Evolutionary conservation across 2,888 invertebrate species (phyloP).

Genomic region (Trichopoda pennipes): DNA sequence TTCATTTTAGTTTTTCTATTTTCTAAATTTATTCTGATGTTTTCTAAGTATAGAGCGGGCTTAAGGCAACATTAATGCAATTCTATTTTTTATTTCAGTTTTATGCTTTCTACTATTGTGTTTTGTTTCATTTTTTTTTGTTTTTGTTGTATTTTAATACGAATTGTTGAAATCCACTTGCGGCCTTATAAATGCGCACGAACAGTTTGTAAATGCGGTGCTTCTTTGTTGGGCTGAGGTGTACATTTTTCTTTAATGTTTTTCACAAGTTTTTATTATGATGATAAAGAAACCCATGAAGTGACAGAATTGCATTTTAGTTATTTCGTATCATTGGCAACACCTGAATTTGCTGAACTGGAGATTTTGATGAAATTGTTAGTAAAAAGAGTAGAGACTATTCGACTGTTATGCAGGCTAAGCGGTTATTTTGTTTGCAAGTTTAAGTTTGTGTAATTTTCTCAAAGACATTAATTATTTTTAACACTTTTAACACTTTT

Average conservation of each 20-base stretch:
- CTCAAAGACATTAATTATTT: too few relatives aligned
- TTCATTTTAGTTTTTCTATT: constrained; percentile 23
- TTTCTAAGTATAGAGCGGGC: constrained; percentile 4
- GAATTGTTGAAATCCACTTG: constrained; percentile 60
- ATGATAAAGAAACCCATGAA: constrained; percentile 35
- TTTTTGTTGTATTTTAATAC: constrained; percentile 3
- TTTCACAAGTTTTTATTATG: constrained; percentile 12
- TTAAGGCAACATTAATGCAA: constrained; percentile 45
- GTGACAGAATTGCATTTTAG: constrained; percentile 36
- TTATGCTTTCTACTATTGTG: too few relatives aligned
- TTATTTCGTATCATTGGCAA: constrained; percentile 37
- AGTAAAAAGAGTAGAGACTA: neutral
- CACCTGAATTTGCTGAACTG: constrained; percentile 42
- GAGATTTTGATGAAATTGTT: neutral
- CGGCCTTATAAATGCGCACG: constrained; percentile 60
- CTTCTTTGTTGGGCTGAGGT: constrained; percentile 38
- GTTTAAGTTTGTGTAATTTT: too few relatives aligned
- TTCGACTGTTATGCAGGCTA: neutral
- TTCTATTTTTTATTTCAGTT: constrained; percentile 25
- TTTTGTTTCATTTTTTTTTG: constrained; percentile 1
- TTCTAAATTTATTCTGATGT: neutral
- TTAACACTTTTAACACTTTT: too few relatives aligned
- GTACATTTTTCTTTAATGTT: constrained; percentile 1
- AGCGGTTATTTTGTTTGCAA: neutral
- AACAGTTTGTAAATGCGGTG: constrained; percentile 62